Base-by-base conservation (phyloP, 2,113 vertebrate genomes). In the Odontophorus gujanensis region DNA sequence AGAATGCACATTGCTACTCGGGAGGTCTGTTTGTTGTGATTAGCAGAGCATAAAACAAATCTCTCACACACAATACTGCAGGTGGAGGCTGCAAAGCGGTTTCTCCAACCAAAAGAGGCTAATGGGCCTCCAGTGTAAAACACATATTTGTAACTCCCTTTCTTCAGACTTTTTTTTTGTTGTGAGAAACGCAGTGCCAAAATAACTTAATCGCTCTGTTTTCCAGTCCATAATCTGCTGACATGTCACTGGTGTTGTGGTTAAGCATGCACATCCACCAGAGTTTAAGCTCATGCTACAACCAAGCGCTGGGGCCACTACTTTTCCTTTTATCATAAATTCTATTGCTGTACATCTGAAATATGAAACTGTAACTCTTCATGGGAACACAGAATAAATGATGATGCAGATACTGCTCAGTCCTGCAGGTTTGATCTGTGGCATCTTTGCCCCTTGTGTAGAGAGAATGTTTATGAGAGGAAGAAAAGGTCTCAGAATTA, bases 21-120 rank as follows among this genome's bases (percentile, higher is more conserved):
- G 98, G 98, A 98, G 98, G 98, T 98, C 98, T 97, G 96, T 97
- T 97, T 98, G 95, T 97, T 97, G 95, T 97, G 97, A 97, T 96
- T 97, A 97, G 93, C 89, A 92, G 91, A 96, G 92, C 83, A 96
- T 91, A 96, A 95, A 97, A 96, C 92, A 97, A 98, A 98, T 97
- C 97, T 93, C 95, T 97, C 92, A 34, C 94, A 96, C 74, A 97
- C 96, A 97, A 96, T 92, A 95, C 84, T 90, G 97, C 98, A 98
- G 98, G 98, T 98, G 98, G 97, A 97, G 93, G 85, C 69, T 94
- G 80, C 48, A 94, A 74, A 92, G 91, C 90, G 75, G 76, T 96
- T 96, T 97, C 93, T 96, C 81, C 6, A 26, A 97, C 95, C 76
- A 94, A 75, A 87, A 80, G 73, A 89, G 66, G 66, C 11, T 97